These are phyloP conservation scores for Phylloscopus trochilus DNA, from an alignment of 2,113 vertebrate species.

Conservation along the genomic window DNA sequence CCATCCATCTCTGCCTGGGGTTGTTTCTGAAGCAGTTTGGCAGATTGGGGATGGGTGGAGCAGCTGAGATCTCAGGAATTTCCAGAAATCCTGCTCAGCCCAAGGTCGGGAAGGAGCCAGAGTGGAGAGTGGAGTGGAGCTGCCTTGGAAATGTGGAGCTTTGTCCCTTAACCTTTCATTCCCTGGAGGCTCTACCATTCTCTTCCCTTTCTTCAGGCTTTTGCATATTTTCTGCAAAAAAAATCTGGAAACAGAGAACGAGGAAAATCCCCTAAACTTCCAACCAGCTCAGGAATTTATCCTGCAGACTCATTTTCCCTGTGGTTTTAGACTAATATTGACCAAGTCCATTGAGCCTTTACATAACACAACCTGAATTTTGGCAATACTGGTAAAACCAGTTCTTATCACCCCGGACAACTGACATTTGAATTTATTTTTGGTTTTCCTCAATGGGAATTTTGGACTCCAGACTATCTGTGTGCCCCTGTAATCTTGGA, in stretches of 20 bases:
- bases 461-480: background rate
- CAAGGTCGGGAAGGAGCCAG: background rate
- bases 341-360: background rate
- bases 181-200: background rate
- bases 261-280: background rate
- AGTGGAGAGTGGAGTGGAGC: background rate
- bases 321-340: background rate
- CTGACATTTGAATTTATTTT: background rate
- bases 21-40: background rate
- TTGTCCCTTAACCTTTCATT: background rate
- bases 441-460: background rate
- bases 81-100: constrained; percentile 23
- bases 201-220: background rate
- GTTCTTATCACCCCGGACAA: background rate
- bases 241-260: background rate
- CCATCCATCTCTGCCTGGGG: background rate
- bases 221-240: background rate
- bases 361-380: background rate
- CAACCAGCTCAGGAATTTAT: background rate
- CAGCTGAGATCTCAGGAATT: background rate
- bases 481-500: background rate
- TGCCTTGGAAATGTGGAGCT: background rate
- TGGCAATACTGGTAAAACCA: background rate
- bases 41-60: constrained; percentile 1
- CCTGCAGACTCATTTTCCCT: background rate